Evolutionary conservation across 2,797 vertebrate genomes (phyloP).

Genomic region (Clarias fuscus): DNA sequence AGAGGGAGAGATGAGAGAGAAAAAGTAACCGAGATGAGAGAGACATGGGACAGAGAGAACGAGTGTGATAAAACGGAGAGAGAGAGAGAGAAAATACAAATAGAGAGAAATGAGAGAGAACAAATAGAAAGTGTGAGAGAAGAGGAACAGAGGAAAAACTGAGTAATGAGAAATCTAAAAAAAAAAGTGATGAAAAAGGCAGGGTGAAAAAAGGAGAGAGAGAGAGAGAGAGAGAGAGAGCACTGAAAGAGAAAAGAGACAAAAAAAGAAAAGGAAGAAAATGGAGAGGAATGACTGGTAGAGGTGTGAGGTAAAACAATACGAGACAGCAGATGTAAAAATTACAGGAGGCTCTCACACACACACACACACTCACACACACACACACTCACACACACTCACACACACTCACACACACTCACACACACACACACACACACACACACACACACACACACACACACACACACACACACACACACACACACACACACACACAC

Average conservation of each 20-base stretch:
- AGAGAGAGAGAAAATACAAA: background rate
- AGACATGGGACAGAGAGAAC: background rate
- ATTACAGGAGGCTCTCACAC: background rate
- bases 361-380: background rate
- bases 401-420: background rate
- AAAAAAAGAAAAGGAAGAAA: background rate
- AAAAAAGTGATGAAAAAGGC: no score
- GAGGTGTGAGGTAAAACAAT: background rate
- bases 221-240: background rate
- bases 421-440: background rate
- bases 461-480: background rate
- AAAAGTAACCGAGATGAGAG: no score
- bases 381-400: background rate
- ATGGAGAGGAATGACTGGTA: background rate
- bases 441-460: background rate
- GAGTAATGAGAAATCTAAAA: background rate
- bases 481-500: background rate
- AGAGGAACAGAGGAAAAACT: background rate
- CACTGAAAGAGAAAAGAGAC: background rate
- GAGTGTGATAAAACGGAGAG: no score
- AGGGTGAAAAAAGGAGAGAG: background rate
- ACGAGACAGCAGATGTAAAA: background rate
- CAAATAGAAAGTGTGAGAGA: background rate
- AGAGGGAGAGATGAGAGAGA: background rate
- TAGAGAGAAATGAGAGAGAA: background rate